Percentiles rank a stretch among this genome's conserved stretches.
phyloP scores from a whole-genome alignment of 2,797 vertebrate genomes.

The Taenioides sp. region DNA sequence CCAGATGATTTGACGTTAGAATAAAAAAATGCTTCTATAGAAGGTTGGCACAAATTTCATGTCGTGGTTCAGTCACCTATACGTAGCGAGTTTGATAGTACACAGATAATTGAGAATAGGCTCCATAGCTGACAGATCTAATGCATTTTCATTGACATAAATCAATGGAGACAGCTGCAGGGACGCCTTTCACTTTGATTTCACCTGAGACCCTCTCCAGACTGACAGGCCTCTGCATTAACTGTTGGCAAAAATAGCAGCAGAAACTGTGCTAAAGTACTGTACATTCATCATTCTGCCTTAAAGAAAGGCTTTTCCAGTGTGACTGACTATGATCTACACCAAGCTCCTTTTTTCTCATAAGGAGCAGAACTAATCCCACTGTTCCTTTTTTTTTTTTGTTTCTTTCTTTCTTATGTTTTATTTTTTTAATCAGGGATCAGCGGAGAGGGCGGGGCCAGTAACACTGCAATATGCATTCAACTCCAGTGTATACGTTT shows the following conservation, averaged over 20 bases:
- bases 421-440: too few species aligned
- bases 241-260: neutral
- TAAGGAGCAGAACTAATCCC: neutral
- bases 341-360: neutral
- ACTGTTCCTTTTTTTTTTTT: too few species aligned
- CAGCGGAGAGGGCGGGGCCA: too few species aligned
- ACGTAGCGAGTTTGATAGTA: neutral
- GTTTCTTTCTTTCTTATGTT: too few species aligned
- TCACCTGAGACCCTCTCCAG: slow-evolving; percentile 5
- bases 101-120: neutral
- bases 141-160: slow-evolving; percentile 4
- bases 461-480: too few species aligned
- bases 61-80: neutral
- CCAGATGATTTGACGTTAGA: too few species aligned
- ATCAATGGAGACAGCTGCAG: slow-evolving; percentile 9
- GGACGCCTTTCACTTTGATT: slow-evolving; percentile 5
- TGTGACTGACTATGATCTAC: too few species aligned
- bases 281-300: neutral
- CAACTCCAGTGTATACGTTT: too few species aligned
- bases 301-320: neutral
- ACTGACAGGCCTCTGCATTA: neutral
- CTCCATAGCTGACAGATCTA: slow-evolving; percentile 1
- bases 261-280: neutral
- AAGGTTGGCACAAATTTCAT: neutral
- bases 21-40: too few species aligned